A percentile compares a stretch with the other conserved stretches of the same genome.
Conservation (phyloP, 2,113 vertebrate genomes). For the Oreochromis tanganicae region DNA sequence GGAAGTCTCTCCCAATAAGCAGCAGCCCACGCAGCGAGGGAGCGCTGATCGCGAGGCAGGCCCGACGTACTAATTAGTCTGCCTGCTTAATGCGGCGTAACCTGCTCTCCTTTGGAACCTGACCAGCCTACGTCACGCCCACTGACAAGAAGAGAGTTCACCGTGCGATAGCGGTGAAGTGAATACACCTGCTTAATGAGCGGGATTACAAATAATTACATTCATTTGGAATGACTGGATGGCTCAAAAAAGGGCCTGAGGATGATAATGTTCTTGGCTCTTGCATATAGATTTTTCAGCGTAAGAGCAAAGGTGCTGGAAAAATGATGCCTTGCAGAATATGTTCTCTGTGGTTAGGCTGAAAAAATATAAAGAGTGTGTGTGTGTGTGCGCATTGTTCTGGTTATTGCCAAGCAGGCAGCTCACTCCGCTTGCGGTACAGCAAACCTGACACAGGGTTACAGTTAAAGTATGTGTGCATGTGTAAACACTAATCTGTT, state of each 20-base stretch:
- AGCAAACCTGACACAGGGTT: background rate
- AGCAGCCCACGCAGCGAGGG: slow-evolving; percentile 34
- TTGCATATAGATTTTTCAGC: slow-evolving; percentile 16
- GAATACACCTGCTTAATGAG: slow-evolving; percentile 29
- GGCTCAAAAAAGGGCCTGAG: background rate
- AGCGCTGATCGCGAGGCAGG: background rate
- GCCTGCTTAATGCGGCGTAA: background rate
- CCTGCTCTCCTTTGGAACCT: slow-evolving; percentile 17
- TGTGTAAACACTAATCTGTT: background rate
- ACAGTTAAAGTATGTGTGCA: background rate
- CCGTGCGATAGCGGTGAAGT: background rate
- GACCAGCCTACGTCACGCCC: slow-evolving; percentile 14
- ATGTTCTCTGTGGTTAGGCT: background rate
- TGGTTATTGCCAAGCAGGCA: background rate
- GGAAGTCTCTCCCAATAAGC: slow-evolving; percentile 30
- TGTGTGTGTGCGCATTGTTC: background rate
- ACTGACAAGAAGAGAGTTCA: slow-evolving; percentile 29
- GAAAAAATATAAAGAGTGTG: background rate
- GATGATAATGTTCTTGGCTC: background rate
- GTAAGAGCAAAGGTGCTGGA: background rate
- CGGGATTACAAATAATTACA: slow-evolving; percentile 2
- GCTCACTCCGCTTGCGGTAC: background rate
- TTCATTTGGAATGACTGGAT: background rate
- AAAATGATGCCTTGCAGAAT: background rate
- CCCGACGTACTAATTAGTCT: slow-evolving; percentile 43